Evolutionary conservation across 1,140 invertebrate species (phyloP).

Genomic region (Pseudomyrmex cubaensis): DNA sequence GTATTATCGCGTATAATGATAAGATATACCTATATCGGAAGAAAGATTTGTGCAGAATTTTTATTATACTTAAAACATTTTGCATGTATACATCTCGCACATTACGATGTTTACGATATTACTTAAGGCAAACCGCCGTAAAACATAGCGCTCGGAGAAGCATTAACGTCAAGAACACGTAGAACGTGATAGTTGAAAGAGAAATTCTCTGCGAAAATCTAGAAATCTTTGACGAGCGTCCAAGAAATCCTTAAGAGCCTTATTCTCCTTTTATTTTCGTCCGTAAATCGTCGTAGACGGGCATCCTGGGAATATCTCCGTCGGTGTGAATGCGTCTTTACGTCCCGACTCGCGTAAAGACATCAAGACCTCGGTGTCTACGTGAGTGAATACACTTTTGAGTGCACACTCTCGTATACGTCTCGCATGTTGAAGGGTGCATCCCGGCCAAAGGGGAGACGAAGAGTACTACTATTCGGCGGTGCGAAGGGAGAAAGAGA

Average conservation of each 20-base stretch:
- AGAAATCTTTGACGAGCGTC: slow-evolving; percentile 38
- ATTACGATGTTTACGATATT: too few relatives aligned
- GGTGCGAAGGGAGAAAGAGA: not conserved
- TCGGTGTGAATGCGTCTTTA: slow-evolving; percentile 51
- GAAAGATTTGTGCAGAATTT: not conserved
- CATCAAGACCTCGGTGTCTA: slow-evolving; percentile 45
- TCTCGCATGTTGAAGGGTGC: slow-evolving; percentile 38
- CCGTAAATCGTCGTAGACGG: slow-evolving; percentile 44
- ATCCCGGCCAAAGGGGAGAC: slow-evolving; percentile 33
- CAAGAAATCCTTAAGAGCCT: slow-evolving; percentile 45
- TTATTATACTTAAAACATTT: too few relatives aligned
- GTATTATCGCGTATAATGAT: not conserved
- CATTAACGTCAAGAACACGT: not conserved
- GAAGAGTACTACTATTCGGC: slow-evolving; percentile 26
- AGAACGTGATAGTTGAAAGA: not conserved
- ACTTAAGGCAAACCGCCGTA: too few relatives aligned
- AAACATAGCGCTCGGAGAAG: not conserved
- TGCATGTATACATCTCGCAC: too few relatives aligned
- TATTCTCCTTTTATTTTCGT: slow-evolving; percentile 40
- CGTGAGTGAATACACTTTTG: slow-evolving; percentile 55
- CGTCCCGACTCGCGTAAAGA: slow-evolving; percentile 45
- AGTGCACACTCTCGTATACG: slow-evolving; percentile 44
- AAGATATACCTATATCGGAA: not conserved
- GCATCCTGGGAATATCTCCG: slow-evolving; percentile 29
- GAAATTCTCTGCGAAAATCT: slow-evolving; percentile 35